Evolutionary conservation across 2,113 vertebrate genomes (phyloP), one percentile per base, ranked within the genome.

Genomic region (Phalacrocorax pelagicus): DNA sequence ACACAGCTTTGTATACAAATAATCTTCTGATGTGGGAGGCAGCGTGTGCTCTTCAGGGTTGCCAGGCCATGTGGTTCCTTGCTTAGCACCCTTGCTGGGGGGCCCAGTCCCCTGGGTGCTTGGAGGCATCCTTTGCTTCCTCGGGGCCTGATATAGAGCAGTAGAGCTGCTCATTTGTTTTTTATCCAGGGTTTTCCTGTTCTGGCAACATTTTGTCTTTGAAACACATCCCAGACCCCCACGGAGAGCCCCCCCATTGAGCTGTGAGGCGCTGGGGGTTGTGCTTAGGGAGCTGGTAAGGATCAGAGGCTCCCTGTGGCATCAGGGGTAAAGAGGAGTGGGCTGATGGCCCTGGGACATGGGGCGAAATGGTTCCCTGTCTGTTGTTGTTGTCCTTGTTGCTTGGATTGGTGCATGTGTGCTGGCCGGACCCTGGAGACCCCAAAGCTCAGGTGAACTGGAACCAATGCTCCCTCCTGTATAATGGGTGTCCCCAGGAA

Each of bases 181-280:
- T 74, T 85, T 70, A 80, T 79, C 38, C 54, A 65, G 36, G 36
- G 23, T 82, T 88, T 95, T 95, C 85, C 85, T 88, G 58, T 95
- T 94, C 82, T 88, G 79, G 71, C 65, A 82, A 10, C 1, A 7
- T 52, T 85, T 84, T 84, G 55, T 77, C 72, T 92, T 91, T 91
- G 88, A 90, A 94, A 86, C 0, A 0, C 44, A 49, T 55, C 82
- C 47, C 30, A 46, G 51, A 49, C 22, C 55, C 54, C 58, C 20
- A 24, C 0, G 8, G 65, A 67, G 57, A 74, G 38, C 27, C 29
- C 22, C 34, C 18, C 2, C 40, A 6, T 61, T 92, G 90, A 96
- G 29, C 65, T 59, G 70, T 0, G 1, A 90, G 55, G 87, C 0
- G 0, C 66, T 86, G 44, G 23, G 49, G 38, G 42, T 54, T 84